Evolutionary conservation across 2,888 invertebrate species (phyloP), one percentile per base, ranked within the genome.

Genomic region (Ormyrus rosae): DNA sequence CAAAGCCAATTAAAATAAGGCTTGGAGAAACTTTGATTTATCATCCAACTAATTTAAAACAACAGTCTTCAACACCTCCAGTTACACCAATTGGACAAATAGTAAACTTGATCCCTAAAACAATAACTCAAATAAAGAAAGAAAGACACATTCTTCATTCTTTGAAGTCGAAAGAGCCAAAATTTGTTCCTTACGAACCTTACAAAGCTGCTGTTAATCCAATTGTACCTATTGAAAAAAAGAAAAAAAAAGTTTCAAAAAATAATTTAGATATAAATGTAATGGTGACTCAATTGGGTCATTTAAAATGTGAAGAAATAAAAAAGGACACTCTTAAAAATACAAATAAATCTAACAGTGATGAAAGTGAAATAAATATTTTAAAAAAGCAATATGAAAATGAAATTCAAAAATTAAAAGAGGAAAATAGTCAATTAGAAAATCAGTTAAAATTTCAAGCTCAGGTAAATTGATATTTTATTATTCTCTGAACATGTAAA

Each of bases 101-200:
- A 74, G 91, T 93, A n/a, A 92, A 92, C 84, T 89, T 94, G 75
- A 91, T 94, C 69, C 95, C 95, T 10, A 94, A 93, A 85, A 92
- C 94, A 82, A 91, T 94, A 55, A 92, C 91, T 74, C 91, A 92
- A 13, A 92, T 93, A 84, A 93, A 93, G 84, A 93, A 93, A 85
- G 92, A 92, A 69, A 91, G 86, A 60, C 86, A 86, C 70, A 85
- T 90, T 48, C 81, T 89, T 5, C 86, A 85, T 82, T 88, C 89
- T 70, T 90, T 93, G 10, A 94, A 94, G 86, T 91, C 91, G 0
- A 92, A 93, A 86, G 95, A 95, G 84, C 96, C 96, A 0, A 96
- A 95, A 88, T 97, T 97, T 90, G 93, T 97, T 55, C 97, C 97
- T 0, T 96, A 96, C 85, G 97, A 97, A 87, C 97, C 97, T 0